phyloP scores from a whole-genome alignment of 2,113 vertebrate species.

The Microtus oregoni region DNA sequence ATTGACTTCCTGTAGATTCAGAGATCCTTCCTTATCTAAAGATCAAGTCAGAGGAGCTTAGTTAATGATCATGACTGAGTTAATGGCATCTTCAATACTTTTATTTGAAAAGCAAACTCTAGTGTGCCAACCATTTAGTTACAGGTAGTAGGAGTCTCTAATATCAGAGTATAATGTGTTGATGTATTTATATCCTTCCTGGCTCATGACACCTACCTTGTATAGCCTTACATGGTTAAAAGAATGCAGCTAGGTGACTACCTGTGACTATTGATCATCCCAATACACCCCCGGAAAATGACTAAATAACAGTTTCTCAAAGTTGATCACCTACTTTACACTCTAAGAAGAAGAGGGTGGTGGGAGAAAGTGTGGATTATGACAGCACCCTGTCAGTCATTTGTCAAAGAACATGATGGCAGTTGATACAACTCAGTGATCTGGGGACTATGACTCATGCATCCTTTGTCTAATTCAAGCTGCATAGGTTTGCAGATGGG shows the following conservation, averaged over 20 bases:
- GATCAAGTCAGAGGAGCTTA: neutral
- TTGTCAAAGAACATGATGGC: neutral
- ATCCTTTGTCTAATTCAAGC: neutral
- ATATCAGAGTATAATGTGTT: neutral
- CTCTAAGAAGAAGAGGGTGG: neutral
- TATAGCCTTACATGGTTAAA: constrained; percentile 42
- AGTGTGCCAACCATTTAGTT: neutral
- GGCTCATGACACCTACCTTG: neutral
- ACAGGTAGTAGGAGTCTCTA: constrained; percentile 6
- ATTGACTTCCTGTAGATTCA: neutral
- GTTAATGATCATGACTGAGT: neutral
- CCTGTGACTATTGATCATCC: constrained; percentile 21
- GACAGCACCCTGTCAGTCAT: rapidly evolving
- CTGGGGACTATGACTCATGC: neutral
- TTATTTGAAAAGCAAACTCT: constrained; percentile 32
- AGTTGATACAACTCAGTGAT: neutral
- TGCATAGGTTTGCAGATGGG: neutral
- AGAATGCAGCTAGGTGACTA: neutral
- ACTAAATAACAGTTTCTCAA: constrained; percentile 42
- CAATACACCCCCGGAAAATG: neutral
- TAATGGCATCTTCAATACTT: neutral
- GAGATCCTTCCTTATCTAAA: constrained; percentile 4
- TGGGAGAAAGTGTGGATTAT: neutral
- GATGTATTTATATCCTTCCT: constrained; percentile 33
- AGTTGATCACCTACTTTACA: neutral